phyloP scores from a whole-genome alignment of 2,888 invertebrate species.

The Myopa tessellatipennis region DNA sequence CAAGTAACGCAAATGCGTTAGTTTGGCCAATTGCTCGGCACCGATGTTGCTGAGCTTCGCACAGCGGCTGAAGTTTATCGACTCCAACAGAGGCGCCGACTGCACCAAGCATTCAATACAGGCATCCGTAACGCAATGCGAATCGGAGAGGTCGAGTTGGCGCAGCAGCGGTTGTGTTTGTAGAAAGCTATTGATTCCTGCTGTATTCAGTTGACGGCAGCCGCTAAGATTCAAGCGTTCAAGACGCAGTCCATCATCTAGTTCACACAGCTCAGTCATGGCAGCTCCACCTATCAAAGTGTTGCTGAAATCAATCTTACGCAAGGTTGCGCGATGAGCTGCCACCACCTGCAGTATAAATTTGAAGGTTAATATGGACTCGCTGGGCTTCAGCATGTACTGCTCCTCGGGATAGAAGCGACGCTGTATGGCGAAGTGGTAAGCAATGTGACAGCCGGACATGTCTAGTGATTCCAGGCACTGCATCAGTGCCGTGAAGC shows the following conservation, averaged over 20 bases:
- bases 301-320: constrained; percentile 74
- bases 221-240: constrained; percentile 56
- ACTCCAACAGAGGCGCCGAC: constrained; percentile 72
- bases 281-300: constrained; percentile 77
- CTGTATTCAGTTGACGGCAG: constrained; percentile 60
- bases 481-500: constrained; percentile 74
- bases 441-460: constrained; percentile 77
- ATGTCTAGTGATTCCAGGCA: constrained; percentile 74
- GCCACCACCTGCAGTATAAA: constrained; percentile 73
- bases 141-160: constrained; percentile 74
- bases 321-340: constrained; percentile 71
- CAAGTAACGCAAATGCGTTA: constrained; percentile 72
- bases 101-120: constrained; percentile 73
- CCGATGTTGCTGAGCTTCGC: constrained; percentile 75
- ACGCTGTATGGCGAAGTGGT: constrained; percentile 76
- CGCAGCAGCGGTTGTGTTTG: constrained; percentile 70
- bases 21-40: constrained; percentile 70
- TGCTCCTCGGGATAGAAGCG: constrained; percentile 74
- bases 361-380: constrained; percentile 78
- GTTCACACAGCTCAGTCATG: constrained; percentile 71
- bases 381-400: constrained; percentile 70
- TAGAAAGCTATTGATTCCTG: constrained; percentile 56
- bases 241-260: constrained; percentile 67
- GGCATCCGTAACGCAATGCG: constrained; percentile 75
- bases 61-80: constrained; percentile 75